Conservation (phyloP, 2,113 vertebrate species). For the Prinia subflava region DNA sequence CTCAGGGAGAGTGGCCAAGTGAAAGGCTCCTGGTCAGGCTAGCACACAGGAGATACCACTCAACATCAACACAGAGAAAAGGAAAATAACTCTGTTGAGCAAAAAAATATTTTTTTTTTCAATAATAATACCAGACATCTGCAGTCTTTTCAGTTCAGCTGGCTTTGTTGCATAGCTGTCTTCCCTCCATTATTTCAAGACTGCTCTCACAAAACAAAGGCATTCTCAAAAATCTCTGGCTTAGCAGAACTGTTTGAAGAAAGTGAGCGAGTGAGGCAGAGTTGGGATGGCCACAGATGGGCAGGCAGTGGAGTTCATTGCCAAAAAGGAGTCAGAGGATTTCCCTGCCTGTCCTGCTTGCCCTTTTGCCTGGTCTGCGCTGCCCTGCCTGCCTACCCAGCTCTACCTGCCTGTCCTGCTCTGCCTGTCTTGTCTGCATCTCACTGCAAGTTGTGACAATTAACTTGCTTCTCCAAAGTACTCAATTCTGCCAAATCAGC, state of each 20-base stretch:
- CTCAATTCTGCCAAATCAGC: not conserved
- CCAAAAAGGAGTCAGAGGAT: not conserved
- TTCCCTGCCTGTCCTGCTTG: not conserved
- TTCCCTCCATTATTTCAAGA: not conserved
- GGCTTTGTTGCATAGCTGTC: not conserved
- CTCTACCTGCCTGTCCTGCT: not conserved
- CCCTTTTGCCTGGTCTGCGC: not conserved
- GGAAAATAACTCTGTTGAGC: not conserved
- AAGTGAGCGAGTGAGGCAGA: not conserved
- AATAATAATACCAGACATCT: not conserved
- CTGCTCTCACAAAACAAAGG: not conserved
- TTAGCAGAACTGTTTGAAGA: not conserved
- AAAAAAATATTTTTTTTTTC: accelerated
- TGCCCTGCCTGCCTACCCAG: not conserved
- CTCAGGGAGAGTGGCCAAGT: not conserved
- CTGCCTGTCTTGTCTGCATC: not conserved
- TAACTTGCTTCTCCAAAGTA: not conserved
- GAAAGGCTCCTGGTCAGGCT: not conserved
- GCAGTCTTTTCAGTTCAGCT: not conserved
- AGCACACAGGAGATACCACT: not conserved
- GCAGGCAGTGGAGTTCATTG: not conserved
- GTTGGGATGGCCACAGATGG: not conserved
- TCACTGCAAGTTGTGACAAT: not conserved
- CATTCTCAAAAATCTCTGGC: not conserved
- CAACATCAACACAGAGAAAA: not conserved